Conservation (phyloP, 2,113 vertebrate species). For the Lynx canadensis region DNA sequence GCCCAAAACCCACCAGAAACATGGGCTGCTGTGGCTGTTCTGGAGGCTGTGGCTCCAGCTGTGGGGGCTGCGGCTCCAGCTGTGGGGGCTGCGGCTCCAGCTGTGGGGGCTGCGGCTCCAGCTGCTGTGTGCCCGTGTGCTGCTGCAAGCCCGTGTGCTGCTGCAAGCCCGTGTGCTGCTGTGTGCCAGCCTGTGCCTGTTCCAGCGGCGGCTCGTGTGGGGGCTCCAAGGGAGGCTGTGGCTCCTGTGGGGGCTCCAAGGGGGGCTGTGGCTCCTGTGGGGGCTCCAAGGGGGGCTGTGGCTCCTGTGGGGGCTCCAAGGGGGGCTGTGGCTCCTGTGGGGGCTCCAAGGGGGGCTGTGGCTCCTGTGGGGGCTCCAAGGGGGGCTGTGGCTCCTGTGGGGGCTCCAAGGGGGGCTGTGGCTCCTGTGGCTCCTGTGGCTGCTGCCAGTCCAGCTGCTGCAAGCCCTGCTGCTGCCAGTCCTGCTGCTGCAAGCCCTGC, state of each 20-base stretch:
- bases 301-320: neutral
- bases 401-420: neutral
- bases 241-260: neutral
- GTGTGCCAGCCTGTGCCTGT: too few relatives aligned
- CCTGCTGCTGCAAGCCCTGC: too few relatives aligned
- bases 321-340: neutral
- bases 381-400: too few relatives aligned
- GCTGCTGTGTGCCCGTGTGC: too few relatives aligned
- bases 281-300: neutral
- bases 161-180: neutral
- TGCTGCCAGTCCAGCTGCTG: too few relatives aligned
- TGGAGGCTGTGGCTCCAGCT: neutral
- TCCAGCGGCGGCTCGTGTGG: neutral
- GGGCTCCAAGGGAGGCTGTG: neutral
- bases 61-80: neutral
- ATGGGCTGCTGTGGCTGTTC: too few relatives aligned
- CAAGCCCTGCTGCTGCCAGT: too few relatives aligned
- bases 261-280: too few relatives aligned
- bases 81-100: too few relatives aligned
- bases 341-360: neutral
- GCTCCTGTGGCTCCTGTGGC: too few relatives aligned
- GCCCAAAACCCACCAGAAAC: too few relatives aligned
- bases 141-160: neutral
- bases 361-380: neutral
- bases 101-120: too few relatives aligned